Percentiles rank a stretch among this genome's conserved stretches.
These are phyloP conservation scores for Premnoplex brunnescens DNA, from an alignment of 2,797 vertebrate species.

Conservation along the genomic window DNA sequence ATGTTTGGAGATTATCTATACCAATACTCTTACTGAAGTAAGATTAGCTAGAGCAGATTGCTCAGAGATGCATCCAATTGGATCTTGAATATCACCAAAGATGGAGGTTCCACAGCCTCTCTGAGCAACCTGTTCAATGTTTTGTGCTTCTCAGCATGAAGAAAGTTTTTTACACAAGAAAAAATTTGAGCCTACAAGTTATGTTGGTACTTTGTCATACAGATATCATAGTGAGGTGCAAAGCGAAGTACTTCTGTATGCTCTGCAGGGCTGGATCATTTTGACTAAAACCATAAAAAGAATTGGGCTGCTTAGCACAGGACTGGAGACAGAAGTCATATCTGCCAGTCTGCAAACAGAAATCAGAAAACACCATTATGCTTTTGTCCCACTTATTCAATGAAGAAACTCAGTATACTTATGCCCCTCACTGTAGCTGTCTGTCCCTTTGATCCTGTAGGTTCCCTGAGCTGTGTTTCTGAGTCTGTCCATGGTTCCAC, in stretches of 20 bases:
- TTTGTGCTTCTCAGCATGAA: background rate
- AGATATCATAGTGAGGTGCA: background rate
- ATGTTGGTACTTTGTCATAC: background rate
- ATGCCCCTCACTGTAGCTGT: background rate
- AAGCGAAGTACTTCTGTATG: background rate
- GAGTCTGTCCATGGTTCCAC: background rate
- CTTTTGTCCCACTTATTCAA: background rate
- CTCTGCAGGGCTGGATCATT: background rate
- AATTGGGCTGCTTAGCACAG: background rate
- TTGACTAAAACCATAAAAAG: background rate
- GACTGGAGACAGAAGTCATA: background rate
- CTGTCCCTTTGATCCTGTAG: background rate
- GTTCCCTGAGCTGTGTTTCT: background rate
- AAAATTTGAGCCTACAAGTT: background rate
- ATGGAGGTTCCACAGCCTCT: background rate
- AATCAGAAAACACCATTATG: background rate
- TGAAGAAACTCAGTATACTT: background rate
- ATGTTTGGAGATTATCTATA: fast-evolving
- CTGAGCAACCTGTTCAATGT: background rate
- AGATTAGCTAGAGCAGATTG: background rate
- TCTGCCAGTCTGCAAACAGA: background rate
- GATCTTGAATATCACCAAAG: background rate
- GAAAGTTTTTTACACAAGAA: background rate
- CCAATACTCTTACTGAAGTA: background rate
- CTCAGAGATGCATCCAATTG: background rate